phyloP scores from a whole-genome alignment of 2,888 invertebrate genomes.

The Campoplex capitator region DNA sequence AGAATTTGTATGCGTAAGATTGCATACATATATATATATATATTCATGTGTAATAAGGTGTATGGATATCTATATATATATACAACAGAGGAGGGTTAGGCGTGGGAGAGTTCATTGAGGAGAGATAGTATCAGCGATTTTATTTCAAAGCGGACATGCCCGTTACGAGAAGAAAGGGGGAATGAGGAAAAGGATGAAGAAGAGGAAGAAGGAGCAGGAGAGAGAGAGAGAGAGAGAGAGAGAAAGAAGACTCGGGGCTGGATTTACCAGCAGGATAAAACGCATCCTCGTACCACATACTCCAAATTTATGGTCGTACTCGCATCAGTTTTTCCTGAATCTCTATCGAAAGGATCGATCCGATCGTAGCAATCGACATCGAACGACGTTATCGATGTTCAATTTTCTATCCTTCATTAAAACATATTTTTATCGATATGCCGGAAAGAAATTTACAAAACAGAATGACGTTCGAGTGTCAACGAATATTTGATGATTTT shows the following conservation, averaged over 20 bases:
- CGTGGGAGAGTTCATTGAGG: slow-evolving; percentile 85
- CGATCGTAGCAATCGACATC: neutral
- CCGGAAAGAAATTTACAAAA: neutral
- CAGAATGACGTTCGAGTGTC: neutral
- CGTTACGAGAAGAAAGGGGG: slow-evolving; percentile 76
- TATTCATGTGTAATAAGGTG: neutral
- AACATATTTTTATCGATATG: too few species aligned
- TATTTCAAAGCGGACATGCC: slow-evolving; percentile 84
- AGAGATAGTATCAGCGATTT: slow-evolving; percentile 84
- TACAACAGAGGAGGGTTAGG: slow-evolving; percentile 79
- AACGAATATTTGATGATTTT: neutral
- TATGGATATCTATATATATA: neutral
- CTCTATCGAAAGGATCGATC: neutral
- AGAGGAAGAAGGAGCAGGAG: slow-evolving; percentile 40
- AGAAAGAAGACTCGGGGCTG: slow-evolving; percentile 54
- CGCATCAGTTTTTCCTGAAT: neutral
- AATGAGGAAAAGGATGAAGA: slow-evolving; percentile 62
- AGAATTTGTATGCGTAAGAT: neutral
- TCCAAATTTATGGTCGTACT: neutral
- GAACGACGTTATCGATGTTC: neutral
- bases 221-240: slow-evolving; percentile 52
- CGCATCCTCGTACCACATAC: slow-evolving; percentile 41
- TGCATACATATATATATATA: neutral
- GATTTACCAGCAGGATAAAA: slow-evolving; percentile 77
- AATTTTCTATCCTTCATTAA: neutral